phyloP scores from a whole-genome alignment of 2,888 invertebrate species.

The Chydorus sphaericus region DNA sequence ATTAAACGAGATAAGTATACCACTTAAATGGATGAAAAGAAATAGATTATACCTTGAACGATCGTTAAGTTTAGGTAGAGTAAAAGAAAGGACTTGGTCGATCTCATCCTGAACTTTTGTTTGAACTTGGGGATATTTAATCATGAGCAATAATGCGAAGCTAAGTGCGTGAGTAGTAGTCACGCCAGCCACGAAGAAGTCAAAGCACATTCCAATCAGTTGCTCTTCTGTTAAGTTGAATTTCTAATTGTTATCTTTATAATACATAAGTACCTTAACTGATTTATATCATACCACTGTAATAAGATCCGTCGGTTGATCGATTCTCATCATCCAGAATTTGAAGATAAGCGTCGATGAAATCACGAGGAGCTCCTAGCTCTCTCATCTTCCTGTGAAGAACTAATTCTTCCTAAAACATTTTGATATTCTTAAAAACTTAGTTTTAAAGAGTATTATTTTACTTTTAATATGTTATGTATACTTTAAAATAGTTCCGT shows the following conservation, averaged over 20 bases:
- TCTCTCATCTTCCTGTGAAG: conserved; percentile 4
- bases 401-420: conserved; percentile 1
- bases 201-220: conserved; percentile 21
- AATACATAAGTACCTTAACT: too few relatives aligned
- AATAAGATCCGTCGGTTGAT: not conserved
- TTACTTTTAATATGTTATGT: too few relatives aligned
- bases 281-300: not conserved
- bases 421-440: not conserved
- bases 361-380: conserved; percentile 8
- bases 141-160: conserved; percentile 24
- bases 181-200: conserved; percentile 24
- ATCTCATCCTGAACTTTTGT: conserved; percentile 24
- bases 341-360: conserved; percentile 13
- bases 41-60: conserved; percentile 17
- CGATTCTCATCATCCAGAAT: not conserved
- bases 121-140: conserved; percentile 23
- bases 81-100: conserved; percentile 22
- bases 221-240: conserved; percentile 21
- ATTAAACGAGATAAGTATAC: not conserved
- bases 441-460: not conserved
- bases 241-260: not conserved
- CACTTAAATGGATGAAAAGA: too few relatives aligned
- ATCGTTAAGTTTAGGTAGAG: conserved; percentile 21
- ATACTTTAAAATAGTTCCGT: not conserved
- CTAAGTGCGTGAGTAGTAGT: conserved; percentile 22